A percentile compares a stretch with the other conserved stretches of the same genome.
These are phyloP conservation scores for Halcyon senegalensis DNA, from an alignment of 2,113 vertebrate genomes.

Conservation along the genomic window DNA sequence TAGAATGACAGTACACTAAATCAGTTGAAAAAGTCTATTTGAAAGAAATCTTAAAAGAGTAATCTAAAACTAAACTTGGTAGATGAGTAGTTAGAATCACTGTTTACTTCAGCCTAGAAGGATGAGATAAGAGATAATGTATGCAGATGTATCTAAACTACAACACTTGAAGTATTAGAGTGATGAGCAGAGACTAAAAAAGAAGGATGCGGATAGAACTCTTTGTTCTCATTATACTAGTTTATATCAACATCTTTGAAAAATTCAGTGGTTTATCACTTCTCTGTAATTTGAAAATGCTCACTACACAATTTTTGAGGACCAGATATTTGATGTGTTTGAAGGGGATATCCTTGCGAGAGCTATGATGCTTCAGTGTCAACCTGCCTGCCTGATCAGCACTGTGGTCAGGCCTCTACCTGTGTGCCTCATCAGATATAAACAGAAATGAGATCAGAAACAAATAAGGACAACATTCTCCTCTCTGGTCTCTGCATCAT, in stretches of 20 bases:
- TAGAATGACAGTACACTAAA: neutral
- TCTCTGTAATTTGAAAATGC: neutral
- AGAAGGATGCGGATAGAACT: neutral
- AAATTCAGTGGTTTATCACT: neutral
- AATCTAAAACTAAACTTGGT: neutral
- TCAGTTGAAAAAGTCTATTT: neutral
- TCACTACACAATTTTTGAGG: neutral
- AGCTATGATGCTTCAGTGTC: neutral
- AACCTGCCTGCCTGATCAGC: too few species aligned
- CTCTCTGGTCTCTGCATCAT: neutral
- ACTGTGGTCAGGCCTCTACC: neutral
- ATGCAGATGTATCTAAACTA: neutral
- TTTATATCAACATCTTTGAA: neutral
- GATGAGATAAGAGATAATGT: neutral
- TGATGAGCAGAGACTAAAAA: neutral
- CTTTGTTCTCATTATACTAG: neutral
- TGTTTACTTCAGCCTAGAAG: neutral
- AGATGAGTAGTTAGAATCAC: neutral
- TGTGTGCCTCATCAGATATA: rapidly evolving
- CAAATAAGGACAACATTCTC: neutral
- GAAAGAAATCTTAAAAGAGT: neutral
- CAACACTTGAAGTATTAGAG: neutral
- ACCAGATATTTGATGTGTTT: neutral
- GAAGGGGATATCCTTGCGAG: neutral
- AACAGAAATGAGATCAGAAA: neutral